Percentiles rank a stretch among this genome's conserved stretches.
Evolutionary conservation across 2,888 invertebrate species (phyloP).

Genomic region (Rhingia campestris): DNA sequence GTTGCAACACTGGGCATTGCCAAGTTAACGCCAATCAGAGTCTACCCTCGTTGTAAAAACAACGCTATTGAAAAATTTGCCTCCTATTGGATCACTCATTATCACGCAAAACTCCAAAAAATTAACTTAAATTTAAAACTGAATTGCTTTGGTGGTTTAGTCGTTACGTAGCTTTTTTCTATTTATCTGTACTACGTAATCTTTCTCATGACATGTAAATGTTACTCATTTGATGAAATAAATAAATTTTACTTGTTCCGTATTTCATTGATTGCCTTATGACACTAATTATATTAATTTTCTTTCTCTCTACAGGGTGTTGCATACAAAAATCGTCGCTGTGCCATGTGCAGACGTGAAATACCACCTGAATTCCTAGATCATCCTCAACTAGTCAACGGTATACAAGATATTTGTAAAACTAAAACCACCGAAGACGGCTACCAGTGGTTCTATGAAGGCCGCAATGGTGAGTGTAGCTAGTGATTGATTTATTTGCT

Average conservation of each 20-base stretch:
- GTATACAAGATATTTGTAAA: slow-evolving; percentile 83
- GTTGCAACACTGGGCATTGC: no score
- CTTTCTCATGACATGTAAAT: no score
- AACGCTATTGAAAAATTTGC: no score
- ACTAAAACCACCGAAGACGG: slow-evolving; percentile 85
- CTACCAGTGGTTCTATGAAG: slow-evolving; percentile 98
- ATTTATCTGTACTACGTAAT: no score
- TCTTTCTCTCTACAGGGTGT: slow-evolving; percentile 86
- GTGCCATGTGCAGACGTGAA: slow-evolving; percentile 96
- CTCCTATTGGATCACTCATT: no score
- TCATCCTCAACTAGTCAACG: slow-evolving; percentile 90
- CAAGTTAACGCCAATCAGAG: no score
- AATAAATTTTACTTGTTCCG: neutral
- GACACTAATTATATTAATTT: neutral
- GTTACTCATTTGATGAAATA: neutral
- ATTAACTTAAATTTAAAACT: no score
- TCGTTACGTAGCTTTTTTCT: no score
- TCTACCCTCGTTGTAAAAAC: no score
- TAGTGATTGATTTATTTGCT: neutral
- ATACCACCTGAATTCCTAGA: slow-evolving; percentile 95
- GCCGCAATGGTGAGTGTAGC: slow-evolving; percentile 90
- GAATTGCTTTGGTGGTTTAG: no score
- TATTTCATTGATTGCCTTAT: neutral
- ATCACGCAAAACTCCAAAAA: no score
- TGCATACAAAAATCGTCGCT: slow-evolving; percentile 92